Evolutionary conservation across 2,888 invertebrate genomes (phyloP), one percentile per base, ranked within the genome.

Genomic region (Periphyllus acericola): DNA sequence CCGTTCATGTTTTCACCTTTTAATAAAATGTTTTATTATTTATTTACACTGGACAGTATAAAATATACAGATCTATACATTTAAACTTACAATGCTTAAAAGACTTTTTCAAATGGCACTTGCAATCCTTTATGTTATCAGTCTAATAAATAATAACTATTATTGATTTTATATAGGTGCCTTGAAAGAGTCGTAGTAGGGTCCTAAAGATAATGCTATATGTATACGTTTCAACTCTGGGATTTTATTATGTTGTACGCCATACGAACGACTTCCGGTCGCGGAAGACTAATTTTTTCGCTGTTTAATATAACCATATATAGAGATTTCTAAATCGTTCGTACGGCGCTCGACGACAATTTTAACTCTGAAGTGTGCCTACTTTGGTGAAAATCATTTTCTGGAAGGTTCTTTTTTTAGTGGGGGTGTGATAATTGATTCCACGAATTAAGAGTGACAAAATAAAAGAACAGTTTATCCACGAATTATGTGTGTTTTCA

Each of bases 1-100:
- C 8, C 3, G 25, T 84, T 32, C 1, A 34, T 46, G 46, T 76
- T 25, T 60, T 66, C 75, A 32, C 66, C 66, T 66, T 46, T 40
- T 0, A 46, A 32, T 25, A 46, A 5, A 75, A 60, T 17, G n/a
- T n/a, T n/a, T n/a, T n/a, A n/a, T n/a, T n/a, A 76, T 46, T 14
- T 72, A 17, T 29, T 72, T 34, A 3, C 17, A 19, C 9, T 72
- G 0, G 19, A 32, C 34, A 46, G 46, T 5, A 2, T 21, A 36
- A 34, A 72, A 36, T 52, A 25, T 74, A 29, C 52, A 29, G 1
- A 5, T 17, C 55, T 1, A n/a, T 34, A 19, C 4, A 9, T 55
- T 34, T 17, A 19, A 72, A 83, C 75, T 76, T 84, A 76, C 84
- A 66, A 29, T 32, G 34, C 40, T 60, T 46, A 66, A 46, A 76